A percentile compares a stretch with the other conserved stretches of the same genome.
Conservation (phyloP, 1,140 invertebrate species). For the Melanaphis sacchari region DNA sequence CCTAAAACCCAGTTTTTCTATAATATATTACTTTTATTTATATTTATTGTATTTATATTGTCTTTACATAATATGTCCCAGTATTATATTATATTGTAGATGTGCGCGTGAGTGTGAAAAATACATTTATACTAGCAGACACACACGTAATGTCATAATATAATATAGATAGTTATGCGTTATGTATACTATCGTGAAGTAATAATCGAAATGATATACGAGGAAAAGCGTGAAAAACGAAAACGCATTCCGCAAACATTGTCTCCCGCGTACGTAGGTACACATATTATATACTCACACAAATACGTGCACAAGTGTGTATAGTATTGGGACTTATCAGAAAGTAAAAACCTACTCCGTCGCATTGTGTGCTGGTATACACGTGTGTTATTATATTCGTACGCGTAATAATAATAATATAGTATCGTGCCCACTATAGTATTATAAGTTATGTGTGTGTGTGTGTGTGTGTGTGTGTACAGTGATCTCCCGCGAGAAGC, state of each 20-base stretch:
- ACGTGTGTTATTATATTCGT: neutral
- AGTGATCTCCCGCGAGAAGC: neutral
- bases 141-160: neutral
- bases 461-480: neutral
- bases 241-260: conserved; percentile 48
- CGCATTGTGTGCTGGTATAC: neutral
- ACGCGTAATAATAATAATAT: conserved; percentile 5
- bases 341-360: conserved; percentile 6
- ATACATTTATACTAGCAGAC: neutral
- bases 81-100: neutral
- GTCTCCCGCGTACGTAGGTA: neutral
- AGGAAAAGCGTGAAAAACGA: conserved; percentile 55
- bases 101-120: neutral
- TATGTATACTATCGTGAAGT: conserved; percentile 8
- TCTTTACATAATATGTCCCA: neutral
- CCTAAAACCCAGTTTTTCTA: neutral
- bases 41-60: neutral
- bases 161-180: neutral
- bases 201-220: conserved; percentile 37
- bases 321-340: neutral
- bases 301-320: neutral
- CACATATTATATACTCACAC: neutral
- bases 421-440: neutral
- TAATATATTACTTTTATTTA: too few relatives aligned
- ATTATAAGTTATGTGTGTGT: neutral